Base-by-base conservation (phyloP, 2,113 vertebrate genomes). In the Menidia beryllina region DNA sequence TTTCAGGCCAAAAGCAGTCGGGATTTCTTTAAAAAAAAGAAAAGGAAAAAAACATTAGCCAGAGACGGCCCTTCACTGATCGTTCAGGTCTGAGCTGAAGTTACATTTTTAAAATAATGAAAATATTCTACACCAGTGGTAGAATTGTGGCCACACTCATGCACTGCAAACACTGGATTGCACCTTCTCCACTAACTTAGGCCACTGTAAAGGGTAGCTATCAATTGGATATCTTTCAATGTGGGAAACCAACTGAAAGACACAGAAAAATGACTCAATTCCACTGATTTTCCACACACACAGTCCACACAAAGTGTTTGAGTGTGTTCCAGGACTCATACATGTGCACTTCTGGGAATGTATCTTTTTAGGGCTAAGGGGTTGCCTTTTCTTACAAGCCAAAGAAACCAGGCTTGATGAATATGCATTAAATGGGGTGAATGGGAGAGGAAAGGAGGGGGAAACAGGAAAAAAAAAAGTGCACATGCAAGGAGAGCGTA, bases 1-100 rank as follows among this genome's bases (percentile, higher is more conserved):
- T 82, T 75, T 63, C 73, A 73, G 83, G 69, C 71, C 54, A 34
- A 70, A 82, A 80, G 69, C 83, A 88, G 88, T 88, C 86, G 84
- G 80, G 81, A 88, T 83, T 86, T 88, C 77, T 90, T 47, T 64
- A 76, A 78, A 82, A 82, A 2, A 86, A 53, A 77, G 75, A 78
- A 82, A 82, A 2, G 86, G 53, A 77, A 72, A 53, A 74, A 41
- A 72, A 49, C 24, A 62, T n/a, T 49, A 69, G 50, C 50, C 38
- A 49, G 59, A 79, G 45, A 48, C 45, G 72, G 55, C 63, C 48
- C 43, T 72, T 57, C 30, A 72, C 64, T 0, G 6, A 75, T 51
- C 38, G 62, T 51, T 77, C 53, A 59, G 51, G 54, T 67, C 26
- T 55, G 43, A 56, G 63, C 11, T 26, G 23, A 20, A 48, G 66